A percentile compares a stretch with the other conserved stretches of the same genome.
Conservation (phyloP, 2,113 vertebrate species). For the Megaptera novaeangliae region DNA sequence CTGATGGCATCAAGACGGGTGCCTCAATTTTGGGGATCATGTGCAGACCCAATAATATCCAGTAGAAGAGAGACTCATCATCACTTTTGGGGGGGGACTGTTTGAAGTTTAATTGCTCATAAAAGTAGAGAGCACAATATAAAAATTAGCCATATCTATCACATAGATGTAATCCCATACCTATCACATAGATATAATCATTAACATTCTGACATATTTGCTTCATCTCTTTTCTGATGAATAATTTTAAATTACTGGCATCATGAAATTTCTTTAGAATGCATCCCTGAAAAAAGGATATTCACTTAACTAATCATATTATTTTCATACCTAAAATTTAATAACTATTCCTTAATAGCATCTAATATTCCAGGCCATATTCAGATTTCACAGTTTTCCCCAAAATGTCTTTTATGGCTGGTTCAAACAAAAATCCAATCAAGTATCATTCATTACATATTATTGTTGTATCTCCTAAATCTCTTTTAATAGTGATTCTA, state of each 20-base stretch:
- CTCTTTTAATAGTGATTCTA: not conserved
- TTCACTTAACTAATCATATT: not conserved
- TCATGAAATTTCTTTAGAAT: not conserved
- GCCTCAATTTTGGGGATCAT: not conserved
- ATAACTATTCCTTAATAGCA: not conserved
- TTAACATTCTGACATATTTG: not conserved
- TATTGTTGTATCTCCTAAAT: not conserved
- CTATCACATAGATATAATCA: not conserved
- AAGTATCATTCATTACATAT: not conserved
- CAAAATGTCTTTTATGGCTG: not conserved
- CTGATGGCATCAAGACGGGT: not conserved
- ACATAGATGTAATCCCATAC: not conserved
- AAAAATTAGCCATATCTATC: not conserved
- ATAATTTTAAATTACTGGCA: not conserved
- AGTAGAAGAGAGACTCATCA: not conserved
- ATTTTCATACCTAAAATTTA: not conserved
- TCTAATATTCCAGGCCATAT: not conserved
- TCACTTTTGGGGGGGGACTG: not conserved
- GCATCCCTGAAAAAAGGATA: not conserved
- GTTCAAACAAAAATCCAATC: not conserved
- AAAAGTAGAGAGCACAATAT: not conserved
- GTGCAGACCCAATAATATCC: not conserved
- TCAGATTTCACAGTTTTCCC: not conserved
- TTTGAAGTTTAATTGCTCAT: not conserved
- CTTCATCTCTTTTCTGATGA: not conserved